Base-by-base conservation (phyloP, 2,888 invertebrate species). In the Amphimallon solstitiale region DNA sequence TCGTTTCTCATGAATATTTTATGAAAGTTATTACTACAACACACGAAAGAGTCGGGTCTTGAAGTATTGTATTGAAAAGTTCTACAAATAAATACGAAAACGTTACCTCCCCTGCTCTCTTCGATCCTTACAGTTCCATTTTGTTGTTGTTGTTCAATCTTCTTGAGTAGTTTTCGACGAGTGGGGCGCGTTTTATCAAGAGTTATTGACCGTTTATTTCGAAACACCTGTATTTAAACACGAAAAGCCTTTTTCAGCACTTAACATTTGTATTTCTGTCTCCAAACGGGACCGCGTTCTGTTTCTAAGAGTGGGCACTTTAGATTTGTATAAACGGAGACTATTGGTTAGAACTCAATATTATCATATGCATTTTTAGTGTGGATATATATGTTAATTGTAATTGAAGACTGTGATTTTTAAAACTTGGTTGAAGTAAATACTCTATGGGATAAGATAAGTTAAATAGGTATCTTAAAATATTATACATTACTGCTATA, bases 151-250 rank as follows among this genome's bases (percentile, higher is more conserved):
- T 37, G 15, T 56, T 56, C 40, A 56, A 56, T 56, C 56, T 40
- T 43, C 56, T 43, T 56, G 56, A 56, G 56, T 56, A 56, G 54
- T 23, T 40, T 40, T 56, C 40, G 10, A 34, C 29, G 34, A 51
- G 23, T 40, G 56, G 40, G 23, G 29, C 37, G 40, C 43, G 29
- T 56, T 56, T 56, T 56, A 56, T 56, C 56, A 23, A 23, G 40
- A 56, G 29, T 56, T 56, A 56, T 56, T 56, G 56, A 23, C 56
- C 56, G 23, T 56, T 56, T 40, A 21, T 37, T 21, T n/a, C 10
- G 21, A 38, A 56, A 56, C 56, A 56, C 56, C 56, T 56, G 56
- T 56, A 56, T 56, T 56, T 43, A 56, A 56, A 56, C 56, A 56
- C 43, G 56, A 56, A 56, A 56, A 56, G 23, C 56, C 56, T 56